phyloP scores from a whole-genome alignment of 2,797 vertebrate species.

The Micropoecilia bifurca region DNA sequence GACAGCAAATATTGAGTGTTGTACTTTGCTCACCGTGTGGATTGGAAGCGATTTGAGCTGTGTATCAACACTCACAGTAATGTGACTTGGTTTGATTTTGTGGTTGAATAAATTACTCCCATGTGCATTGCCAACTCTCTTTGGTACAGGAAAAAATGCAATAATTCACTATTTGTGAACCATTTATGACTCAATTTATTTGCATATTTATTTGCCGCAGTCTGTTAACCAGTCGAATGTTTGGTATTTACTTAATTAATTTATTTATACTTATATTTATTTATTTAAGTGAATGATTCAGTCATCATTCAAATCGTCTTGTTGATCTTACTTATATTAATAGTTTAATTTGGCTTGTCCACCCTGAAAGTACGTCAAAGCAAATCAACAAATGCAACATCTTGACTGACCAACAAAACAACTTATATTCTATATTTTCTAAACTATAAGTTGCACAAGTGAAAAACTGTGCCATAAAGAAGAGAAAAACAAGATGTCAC shows the following conservation, averaged over 20 bases:
- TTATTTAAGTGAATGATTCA: too few relatives aligned
- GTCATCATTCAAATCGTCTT: background rate
- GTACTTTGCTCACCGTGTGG: background rate
- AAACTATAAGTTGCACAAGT: too few relatives aligned
- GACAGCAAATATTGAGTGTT: constrained; percentile 6
- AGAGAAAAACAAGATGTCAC: too few relatives aligned
- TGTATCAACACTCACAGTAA: background rate
- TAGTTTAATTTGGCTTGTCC: background rate
- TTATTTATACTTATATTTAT: too few relatives aligned
- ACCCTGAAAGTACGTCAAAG: background rate
- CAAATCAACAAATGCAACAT: background rate
- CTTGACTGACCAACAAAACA: too few relatives aligned
- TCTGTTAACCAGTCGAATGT: background rate
- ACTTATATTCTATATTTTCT: too few relatives aligned
- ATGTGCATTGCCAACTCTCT: background rate
- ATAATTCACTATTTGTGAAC: background rate
- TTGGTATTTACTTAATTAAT: background rate
- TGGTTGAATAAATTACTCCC: background rate
- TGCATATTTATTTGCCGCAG: background rate
- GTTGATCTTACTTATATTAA: background rate
- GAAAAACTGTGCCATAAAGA: too few relatives aligned
- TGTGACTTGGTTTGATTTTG: background rate
- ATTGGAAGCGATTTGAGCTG: constrained; percentile 1
- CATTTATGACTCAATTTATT: background rate
- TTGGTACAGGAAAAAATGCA: background rate